A percentile compares a stretch with the other conserved stretches of the same genome.
These are phyloP conservation scores for Dilophus febrilis DNA, from an alignment of 2,888 invertebrate genomes.

Conservation along the genomic window DNA sequence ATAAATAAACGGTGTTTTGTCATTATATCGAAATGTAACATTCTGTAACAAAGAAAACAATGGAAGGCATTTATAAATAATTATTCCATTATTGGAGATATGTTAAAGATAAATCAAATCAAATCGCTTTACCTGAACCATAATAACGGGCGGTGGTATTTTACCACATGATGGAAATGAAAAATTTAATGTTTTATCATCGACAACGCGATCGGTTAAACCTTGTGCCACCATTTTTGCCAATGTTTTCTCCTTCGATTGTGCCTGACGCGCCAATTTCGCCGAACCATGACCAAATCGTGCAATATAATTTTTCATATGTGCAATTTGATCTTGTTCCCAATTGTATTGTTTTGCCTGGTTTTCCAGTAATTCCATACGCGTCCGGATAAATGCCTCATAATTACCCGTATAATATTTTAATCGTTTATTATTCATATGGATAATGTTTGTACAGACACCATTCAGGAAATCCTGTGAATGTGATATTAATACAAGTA, in stretches of 20 bases:
- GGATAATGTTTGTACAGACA: conserved; percentile 91
- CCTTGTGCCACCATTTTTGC: conserved; percentile 99
- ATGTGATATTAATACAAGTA: conserved; percentile 94
- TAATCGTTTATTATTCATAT: conserved; percentile 80
- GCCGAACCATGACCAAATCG: conserved; percentile 99
- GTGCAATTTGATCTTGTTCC: conserved; percentile 98
- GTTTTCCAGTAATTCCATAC: conserved; percentile 89
- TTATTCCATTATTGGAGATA: too few species aligned
- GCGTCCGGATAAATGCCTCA: conserved; percentile 87
- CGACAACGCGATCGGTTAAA: conserved; percentile 82
- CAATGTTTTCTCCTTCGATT: conserved; percentile 97
- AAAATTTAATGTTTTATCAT: conserved; percentile 84
- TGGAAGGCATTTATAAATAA: conserved; percentile 5
- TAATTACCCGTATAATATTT: conserved; percentile 96
- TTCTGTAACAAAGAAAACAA: conserved; percentile 38
- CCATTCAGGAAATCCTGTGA: conserved; percentile 99
- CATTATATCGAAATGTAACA: conserved; percentile 87
- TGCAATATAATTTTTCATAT: conserved; percentile 99
- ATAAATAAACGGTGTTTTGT: conserved; percentile 79
- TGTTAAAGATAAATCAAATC: too few species aligned
- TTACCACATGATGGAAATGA: conserved; percentile 92
- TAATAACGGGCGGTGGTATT: conserved; percentile 97
- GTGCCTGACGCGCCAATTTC: conserved; percentile 94
- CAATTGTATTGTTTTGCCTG: conserved; percentile 99
- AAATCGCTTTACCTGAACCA: conserved; percentile 60